Evolutionary conservation across 2,797 vertebrate species (phyloP).

Genomic region (Hylomyscus alleni): DNA sequence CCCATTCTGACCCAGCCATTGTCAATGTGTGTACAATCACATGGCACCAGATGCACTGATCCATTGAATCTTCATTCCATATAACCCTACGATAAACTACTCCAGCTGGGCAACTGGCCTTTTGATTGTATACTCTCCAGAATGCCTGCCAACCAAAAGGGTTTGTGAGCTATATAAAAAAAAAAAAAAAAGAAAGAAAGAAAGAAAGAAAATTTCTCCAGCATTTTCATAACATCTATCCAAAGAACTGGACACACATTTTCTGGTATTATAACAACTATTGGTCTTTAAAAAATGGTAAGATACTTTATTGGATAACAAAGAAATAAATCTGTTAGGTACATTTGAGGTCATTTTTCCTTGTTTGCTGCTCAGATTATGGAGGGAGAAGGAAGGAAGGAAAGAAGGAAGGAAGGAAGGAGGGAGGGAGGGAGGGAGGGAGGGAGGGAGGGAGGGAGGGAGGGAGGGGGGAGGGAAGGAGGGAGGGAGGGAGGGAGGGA

Average conservation of each 20-base stretch:
- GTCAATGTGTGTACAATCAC: conserved; percentile 20
- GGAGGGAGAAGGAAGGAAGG: not conserved
- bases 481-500: not conserved
- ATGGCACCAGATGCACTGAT: not conserved
- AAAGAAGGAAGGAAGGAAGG: not conserved
- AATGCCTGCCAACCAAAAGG: conserved; percentile 61
- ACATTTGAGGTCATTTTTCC: conserved; percentile 79
- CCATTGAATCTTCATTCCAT: conserved; percentile 15
- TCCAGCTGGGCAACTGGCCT: not conserved
- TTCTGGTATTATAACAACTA: conserved; percentile 60
- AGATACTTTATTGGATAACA: conserved; percentile 67
- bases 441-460: not conserved
- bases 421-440: not conserved
- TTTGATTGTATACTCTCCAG: not conserved
- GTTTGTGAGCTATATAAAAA: conserved; percentile 34
- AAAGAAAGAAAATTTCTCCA: conserved; percentile 59
- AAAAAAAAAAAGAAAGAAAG: not conserved
- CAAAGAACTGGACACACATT: conserved; percentile 57
- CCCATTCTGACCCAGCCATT: not conserved
- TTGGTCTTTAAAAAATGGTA: not conserved
- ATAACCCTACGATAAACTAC: conserved; percentile 11
- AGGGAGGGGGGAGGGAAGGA: not conserved
- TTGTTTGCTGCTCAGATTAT: conserved; percentile 69
- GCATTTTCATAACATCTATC: conserved; percentile 68
- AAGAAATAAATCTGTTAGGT: conserved; percentile 81